Percentiles rank a stretch among this genome's conserved stretches.
Evolutionary conservation across 1,140 invertebrate genomes (phyloP).

Genomic region (Drusus annulatus): DNA sequence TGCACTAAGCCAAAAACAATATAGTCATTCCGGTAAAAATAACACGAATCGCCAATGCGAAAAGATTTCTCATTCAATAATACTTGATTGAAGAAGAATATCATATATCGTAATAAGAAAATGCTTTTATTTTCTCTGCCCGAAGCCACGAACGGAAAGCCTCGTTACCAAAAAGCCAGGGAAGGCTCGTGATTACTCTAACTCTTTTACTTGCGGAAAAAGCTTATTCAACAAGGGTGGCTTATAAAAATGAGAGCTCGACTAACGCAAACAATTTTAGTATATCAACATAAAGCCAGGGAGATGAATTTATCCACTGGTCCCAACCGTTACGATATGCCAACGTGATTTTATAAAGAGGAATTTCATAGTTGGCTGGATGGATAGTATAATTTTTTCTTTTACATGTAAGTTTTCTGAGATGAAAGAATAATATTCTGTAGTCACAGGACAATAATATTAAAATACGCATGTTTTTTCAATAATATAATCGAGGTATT

Average conservation of each 20-base stretch:
- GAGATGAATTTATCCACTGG: neutral
- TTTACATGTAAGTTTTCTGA: too few relatives aligned
- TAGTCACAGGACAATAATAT: too few relatives aligned
- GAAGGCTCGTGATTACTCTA: too few relatives aligned
- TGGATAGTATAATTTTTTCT: too few relatives aligned
- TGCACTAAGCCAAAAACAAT: too few relatives aligned
- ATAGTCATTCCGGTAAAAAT: neutral
- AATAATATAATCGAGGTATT: too few relatives aligned
- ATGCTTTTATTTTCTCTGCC: neutral
- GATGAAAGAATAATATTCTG: too few relatives aligned
- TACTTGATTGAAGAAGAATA: conserved; percentile 28
- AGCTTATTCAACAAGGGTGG: neutral
- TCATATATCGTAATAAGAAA: conserved; percentile 14
- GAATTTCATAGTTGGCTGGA: neutral
- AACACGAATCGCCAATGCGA: neutral
- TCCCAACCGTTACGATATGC: neutral
- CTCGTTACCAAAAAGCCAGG: neutral
- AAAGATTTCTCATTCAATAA: neutral
- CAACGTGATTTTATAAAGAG: neutral
- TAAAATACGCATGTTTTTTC: too few relatives aligned
- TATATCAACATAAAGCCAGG: neutral
- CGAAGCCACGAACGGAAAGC: neutral
- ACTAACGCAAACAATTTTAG: conserved; percentile 7
- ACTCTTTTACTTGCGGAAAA: neutral
- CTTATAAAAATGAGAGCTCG: conserved; percentile 16